These are phyloP conservation scores for Pyrrhia umbra DNA, from an alignment of 2,888 invertebrate species.

Conservation along the genomic window DNA sequence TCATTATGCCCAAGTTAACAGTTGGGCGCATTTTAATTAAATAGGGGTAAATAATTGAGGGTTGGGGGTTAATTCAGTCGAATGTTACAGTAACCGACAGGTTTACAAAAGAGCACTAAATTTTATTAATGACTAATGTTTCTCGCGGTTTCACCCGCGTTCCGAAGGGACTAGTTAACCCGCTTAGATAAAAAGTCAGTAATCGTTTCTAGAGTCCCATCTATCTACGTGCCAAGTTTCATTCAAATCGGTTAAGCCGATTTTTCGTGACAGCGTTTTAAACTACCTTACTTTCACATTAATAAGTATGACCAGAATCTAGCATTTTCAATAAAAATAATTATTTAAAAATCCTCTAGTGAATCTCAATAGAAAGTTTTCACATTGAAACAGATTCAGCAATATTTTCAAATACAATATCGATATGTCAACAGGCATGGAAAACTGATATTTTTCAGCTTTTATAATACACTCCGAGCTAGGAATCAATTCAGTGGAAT, in stretches of 20 bases:
- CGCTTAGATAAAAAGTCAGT: too few species aligned
- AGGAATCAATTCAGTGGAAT: not conserved
- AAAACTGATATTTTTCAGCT: not conserved
- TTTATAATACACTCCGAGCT: not conserved
- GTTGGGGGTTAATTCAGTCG: too few species aligned
- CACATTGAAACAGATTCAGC: not conserved
- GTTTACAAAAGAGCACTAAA: too few species aligned
- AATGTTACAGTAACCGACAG: too few species aligned
- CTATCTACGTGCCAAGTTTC: not conserved
- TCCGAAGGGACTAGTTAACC: too few species aligned
- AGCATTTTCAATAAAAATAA: not conserved
- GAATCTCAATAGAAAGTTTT: not conserved
- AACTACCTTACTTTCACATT: too few species aligned
- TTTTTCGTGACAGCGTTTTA: too few species aligned
- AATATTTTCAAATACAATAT: not conserved
- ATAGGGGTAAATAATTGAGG: constrained; percentile 12
- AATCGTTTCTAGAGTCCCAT: too few species aligned
- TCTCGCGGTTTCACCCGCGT: too few species aligned
- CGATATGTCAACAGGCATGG: not conserved
- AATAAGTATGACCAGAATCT: too few species aligned
- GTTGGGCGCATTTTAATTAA: constrained; percentile 34
- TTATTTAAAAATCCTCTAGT: not conserved
- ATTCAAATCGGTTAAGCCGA: too few species aligned
- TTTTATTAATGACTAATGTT: too few species aligned
- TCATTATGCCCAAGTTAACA: constrained; percentile 24